Conservation (phyloP, 2,113 vertebrate genomes). For the Lasiurus borealis region DNA sequence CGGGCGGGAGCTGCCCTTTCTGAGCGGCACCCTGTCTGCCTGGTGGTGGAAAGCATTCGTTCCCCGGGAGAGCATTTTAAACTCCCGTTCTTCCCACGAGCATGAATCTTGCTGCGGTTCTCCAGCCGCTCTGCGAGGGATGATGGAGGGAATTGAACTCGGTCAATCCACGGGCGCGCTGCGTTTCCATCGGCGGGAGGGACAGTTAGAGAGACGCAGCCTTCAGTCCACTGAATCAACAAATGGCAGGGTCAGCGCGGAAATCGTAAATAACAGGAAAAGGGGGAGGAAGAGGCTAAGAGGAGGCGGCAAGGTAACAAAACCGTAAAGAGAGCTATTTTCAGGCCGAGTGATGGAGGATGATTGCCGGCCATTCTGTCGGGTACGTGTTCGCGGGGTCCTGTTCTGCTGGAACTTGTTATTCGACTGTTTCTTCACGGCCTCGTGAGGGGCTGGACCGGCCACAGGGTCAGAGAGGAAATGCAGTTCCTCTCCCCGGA, state of each 20-base stretch:
- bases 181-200: background rate
- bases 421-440: background rate
- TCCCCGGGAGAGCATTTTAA: background rate
- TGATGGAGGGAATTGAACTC: background rate
- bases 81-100: slow-evolving; percentile 48
- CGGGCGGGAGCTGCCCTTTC: background rate
- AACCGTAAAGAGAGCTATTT: slow-evolving; percentile 18
- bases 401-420: slow-evolving; percentile 40
- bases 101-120: background rate
- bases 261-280: slow-evolving; percentile 62
- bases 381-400: background rate
- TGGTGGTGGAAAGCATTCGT: background rate
- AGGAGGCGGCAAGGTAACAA: slow-evolving; percentile 25
- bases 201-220: background rate
- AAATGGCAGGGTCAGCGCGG: slow-evolving; percentile 22
- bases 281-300: background rate
- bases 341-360: slow-evolving; percentile 43
- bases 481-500: background rate
- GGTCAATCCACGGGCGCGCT: background rate
- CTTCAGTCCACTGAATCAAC: slow-evolving; percentile 49
- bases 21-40: background rate
- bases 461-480: background rate
- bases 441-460: background rate
- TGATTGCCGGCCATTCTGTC: background rate
- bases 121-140: slow-evolving; percentile 1